Evolutionary conservation across 53 echinoderm and acorn worm genomes (phyloP).

Genomic region (Holothuria scabra): DNA sequence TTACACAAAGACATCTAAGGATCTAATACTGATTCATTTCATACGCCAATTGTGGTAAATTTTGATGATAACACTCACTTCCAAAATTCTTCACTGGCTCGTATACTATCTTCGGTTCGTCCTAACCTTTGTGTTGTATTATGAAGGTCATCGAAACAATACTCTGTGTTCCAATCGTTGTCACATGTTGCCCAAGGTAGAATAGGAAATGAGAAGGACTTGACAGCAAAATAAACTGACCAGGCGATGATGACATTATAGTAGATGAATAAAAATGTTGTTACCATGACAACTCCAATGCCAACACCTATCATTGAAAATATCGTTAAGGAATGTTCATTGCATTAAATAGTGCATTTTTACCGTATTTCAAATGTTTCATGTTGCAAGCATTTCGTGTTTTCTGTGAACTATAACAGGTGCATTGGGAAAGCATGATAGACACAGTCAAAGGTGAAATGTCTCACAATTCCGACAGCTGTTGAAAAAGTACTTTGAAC

Average conservation of each 20-base stretch:
- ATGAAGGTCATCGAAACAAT: slow-evolving; percentile 62
- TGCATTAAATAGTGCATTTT: too few relatives aligned
- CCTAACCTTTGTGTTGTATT: slow-evolving; percentile 26
- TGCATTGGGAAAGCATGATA: too few relatives aligned
- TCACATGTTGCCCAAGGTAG: slow-evolving; percentile 86
- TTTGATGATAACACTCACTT: neutral
- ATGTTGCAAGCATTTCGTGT: too few relatives aligned
- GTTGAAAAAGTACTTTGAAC: too few relatives aligned
- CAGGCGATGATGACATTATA: slow-evolving; percentile 97
- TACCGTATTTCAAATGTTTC: too few relatives aligned
- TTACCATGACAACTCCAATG: slow-evolving; percentile 77
- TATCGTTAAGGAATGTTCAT: neutral
- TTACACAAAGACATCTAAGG: too few relatives aligned
- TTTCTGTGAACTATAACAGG: too few relatives aligned
- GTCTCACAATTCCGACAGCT: too few relatives aligned
- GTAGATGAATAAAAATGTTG: slow-evolving; percentile 74
- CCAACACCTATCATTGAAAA: slow-evolving; percentile 71
- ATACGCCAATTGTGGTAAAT: too few relatives aligned
- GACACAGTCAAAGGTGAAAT: too few relatives aligned
- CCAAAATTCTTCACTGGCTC: slow-evolving; percentile 45
- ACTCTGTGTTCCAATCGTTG: slow-evolving; percentile 85
- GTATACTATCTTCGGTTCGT: neutral
- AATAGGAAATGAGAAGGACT: slow-evolving; percentile 58
- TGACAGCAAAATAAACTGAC: slow-evolving; percentile 72
- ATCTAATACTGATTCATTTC: neutral